Evolutionary conservation across 2,113 vertebrate genomes (phyloP).

Genomic region (Pomatostomus ruficeps): DNA sequence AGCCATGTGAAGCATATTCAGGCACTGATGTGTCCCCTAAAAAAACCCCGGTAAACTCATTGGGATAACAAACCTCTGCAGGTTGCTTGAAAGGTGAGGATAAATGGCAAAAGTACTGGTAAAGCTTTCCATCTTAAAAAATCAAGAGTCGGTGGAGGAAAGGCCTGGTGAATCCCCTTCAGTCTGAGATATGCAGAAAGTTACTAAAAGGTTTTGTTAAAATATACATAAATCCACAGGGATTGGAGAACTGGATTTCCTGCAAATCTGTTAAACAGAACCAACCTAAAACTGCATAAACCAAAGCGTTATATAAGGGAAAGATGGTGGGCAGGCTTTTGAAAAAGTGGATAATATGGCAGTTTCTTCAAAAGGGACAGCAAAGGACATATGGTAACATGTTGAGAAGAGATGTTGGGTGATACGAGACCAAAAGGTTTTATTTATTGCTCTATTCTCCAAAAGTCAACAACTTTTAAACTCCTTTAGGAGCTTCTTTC

Average conservation of each 20-base stretch:
- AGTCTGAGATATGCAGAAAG: not conserved
- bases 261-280: not conserved
- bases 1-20: not conserved
- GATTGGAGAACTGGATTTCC: not conserved
- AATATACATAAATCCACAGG: not conserved
- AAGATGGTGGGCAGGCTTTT: not conserved
- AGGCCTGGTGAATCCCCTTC: not conserved
- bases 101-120: not conserved
- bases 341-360: not conserved
- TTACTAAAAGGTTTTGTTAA: not conserved
- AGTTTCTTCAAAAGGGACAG: not conserved
- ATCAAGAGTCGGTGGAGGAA: not conserved
- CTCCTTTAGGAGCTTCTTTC: not conserved
- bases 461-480: not conserved
- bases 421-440: not conserved
- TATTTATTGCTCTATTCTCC: not conserved
- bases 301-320: not conserved
- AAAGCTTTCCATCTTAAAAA: not conserved
- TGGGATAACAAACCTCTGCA: not conserved
- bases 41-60: not conserved
- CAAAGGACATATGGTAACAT: not conserved
- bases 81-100: not conserved
- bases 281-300: not conserved
- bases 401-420: not conserved
- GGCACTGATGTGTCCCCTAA: not conserved